Conservation (phyloP, 1,140 invertebrate species). For the Trachymyrmex cornetzi region DNA sequence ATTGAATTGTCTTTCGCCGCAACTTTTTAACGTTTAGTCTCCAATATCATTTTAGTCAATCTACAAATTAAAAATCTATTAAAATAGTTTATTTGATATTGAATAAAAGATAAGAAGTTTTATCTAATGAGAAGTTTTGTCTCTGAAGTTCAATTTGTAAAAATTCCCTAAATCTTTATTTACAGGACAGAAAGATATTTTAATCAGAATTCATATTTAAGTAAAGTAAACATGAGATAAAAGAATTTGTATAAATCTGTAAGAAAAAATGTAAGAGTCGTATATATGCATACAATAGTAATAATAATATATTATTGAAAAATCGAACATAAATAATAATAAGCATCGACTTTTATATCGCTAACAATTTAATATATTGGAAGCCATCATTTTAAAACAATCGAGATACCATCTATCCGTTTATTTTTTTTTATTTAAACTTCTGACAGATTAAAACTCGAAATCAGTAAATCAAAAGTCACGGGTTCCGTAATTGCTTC, state of each 20-base stretch:
- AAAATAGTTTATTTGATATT: neutral
- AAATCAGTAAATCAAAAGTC: conserved; percentile 31
- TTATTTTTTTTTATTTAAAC: neutral
- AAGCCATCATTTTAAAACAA: neutral
- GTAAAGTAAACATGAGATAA: neutral
- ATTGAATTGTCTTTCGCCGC: neutral
- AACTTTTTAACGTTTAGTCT: conserved; percentile 3
- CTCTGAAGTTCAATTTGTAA: conserved; percentile 11
- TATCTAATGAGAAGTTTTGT: neutral
- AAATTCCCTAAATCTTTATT: neutral
- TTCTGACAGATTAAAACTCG: conserved; percentile 18
- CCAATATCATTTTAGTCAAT: neutral
- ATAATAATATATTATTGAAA: neutral
- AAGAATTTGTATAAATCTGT: conserved; percentile 6
- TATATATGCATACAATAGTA: neutral
- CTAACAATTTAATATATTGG: neutral
- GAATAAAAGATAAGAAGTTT: conserved; percentile 14
- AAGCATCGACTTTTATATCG: neutral
- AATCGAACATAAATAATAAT: neutral
- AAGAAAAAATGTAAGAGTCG: neutral
- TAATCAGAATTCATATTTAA: neutral
- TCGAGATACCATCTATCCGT: no score
- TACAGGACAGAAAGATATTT: neutral
- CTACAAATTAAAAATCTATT: conserved; percentile 22
- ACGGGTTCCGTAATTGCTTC: conserved; percentile 32